phyloP scores from a whole-genome alignment of 2,113 vertebrate genomes.

The Scomber japonicus region DNA sequence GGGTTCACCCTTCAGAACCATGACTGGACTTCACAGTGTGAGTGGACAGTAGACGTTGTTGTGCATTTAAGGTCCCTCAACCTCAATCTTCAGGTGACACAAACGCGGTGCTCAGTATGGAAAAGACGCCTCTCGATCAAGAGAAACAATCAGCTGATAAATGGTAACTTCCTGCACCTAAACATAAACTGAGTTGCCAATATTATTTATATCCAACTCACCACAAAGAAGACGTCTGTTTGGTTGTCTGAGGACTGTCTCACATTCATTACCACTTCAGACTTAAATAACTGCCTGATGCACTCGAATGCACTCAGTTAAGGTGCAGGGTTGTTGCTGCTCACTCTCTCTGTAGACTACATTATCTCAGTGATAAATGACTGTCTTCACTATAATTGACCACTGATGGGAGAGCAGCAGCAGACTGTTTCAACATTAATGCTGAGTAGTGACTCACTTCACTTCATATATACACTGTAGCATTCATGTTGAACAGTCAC shows the following conservation, averaged over 20 bases:
- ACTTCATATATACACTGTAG: conserved; percentile 8
- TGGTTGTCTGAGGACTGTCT: conserved; percentile 6
- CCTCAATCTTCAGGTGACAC: background rate
- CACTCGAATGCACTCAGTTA: conserved; percentile 10
- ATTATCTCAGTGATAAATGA: conserved; percentile 59
- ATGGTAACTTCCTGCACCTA: background rate
- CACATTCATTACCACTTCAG: background rate
- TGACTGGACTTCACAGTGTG: background rate
- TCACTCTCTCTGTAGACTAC: conserved; percentile 14
- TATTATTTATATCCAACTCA: background rate
- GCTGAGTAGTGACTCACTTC: conserved; percentile 21
- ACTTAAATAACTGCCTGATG: conserved; percentile 11
- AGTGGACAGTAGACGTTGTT: conserved; percentile 38
- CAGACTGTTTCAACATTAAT: conserved; percentile 30
- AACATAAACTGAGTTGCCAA: background rate
- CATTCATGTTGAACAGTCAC: background rate
- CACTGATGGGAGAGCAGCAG: conserved; percentile 5
- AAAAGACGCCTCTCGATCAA: background rate
- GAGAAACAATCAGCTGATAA: background rate
- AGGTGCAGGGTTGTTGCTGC: conserved; percentile 12
- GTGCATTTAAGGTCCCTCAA: background rate
- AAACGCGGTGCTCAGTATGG: background rate
- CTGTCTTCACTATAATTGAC: conserved; percentile 38
- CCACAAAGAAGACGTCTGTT: background rate
- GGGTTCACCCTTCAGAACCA: conserved; percentile 26